Conservation (phyloP, 1,140 invertebrate species). For the Saccostrea echinata region DNA sequence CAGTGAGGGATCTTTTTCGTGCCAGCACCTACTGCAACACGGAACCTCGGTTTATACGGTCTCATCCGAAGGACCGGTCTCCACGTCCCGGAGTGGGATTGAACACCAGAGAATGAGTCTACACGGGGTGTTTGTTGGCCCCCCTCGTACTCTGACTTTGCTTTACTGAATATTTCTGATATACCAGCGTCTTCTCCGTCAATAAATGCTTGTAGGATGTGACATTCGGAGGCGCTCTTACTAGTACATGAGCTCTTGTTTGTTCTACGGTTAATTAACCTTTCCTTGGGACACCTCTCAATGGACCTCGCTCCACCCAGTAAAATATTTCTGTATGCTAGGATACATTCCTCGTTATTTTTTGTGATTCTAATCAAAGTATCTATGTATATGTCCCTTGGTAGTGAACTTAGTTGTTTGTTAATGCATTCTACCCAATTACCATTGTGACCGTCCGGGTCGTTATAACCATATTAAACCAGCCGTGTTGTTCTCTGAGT, state of each 20-base stretch:
- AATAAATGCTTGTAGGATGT: background rate
- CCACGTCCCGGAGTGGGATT: no score
- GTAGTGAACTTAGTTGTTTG: background rate
- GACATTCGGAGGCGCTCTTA: background rate
- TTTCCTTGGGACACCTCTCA: background rate
- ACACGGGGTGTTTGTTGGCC: background rate
- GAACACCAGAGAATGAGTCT: background rate
- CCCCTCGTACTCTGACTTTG: background rate
- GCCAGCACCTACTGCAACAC: no score
- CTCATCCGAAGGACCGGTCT: no score
- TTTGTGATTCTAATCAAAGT: background rate
- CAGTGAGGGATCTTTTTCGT: no score
- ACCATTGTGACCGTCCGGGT: background rate
- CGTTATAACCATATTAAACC: background rate
- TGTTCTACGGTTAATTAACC: background rate
- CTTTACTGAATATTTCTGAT: background rate
- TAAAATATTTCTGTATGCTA: background rate
- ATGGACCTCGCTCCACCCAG: background rate
- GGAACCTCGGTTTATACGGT: no score
- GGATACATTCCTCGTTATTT: background rate
- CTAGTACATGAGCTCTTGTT: background rate
- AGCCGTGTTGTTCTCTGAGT: background rate
- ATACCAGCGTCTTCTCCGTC: background rate
- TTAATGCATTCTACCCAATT: background rate
- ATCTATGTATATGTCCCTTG: background rate